Evolutionary conservation across 2,888 invertebrate species (phyloP).

Genomic region (Dryobotodes eremita): DNA sequence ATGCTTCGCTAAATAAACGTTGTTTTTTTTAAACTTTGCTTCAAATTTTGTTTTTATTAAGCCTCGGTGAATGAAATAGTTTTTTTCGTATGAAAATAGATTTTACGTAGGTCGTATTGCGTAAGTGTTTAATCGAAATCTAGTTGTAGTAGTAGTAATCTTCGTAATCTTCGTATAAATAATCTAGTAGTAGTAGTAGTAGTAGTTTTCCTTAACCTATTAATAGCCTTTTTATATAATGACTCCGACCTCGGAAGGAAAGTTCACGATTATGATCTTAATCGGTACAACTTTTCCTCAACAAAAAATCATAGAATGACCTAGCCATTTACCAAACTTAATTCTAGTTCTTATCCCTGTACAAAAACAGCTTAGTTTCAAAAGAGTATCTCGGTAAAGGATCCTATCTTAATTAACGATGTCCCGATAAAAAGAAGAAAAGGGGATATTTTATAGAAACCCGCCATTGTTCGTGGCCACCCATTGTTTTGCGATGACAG

Average conservation of each 20-base stretch:
- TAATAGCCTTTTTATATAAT: background rate
- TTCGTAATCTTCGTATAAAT: no score
- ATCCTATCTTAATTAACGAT: slow-evolving; percentile 69
- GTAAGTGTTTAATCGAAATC: background rate
- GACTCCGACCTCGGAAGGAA: background rate
- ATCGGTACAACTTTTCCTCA: background rate
- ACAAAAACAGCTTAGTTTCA: slow-evolving; percentile 59
- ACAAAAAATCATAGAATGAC: slow-evolving; percentile 14
- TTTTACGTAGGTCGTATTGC: background rate
- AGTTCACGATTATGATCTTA: background rate
- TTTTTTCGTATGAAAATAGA: background rate
- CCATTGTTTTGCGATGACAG: slow-evolving; percentile 67
- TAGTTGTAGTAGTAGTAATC: no score
- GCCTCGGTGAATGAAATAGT: background rate
- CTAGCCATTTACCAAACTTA: slow-evolving; percentile 36
- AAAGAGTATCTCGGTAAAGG: slow-evolving; percentile 59
- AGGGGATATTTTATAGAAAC: slow-evolving; percentile 63
- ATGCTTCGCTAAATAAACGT: slow-evolving; percentile 1
- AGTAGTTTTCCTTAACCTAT: background rate
- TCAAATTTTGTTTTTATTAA: background rate
- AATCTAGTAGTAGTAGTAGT: no score
- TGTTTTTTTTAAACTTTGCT: background rate
- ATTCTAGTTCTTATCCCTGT: slow-evolving; percentile 48
- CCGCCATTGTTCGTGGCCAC: slow-evolving; percentile 57
- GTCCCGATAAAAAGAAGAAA: slow-evolving; percentile 64